Conservation (phyloP, 64 coral and sea anemone species). For the Pocillopora damicornis region DNA sequence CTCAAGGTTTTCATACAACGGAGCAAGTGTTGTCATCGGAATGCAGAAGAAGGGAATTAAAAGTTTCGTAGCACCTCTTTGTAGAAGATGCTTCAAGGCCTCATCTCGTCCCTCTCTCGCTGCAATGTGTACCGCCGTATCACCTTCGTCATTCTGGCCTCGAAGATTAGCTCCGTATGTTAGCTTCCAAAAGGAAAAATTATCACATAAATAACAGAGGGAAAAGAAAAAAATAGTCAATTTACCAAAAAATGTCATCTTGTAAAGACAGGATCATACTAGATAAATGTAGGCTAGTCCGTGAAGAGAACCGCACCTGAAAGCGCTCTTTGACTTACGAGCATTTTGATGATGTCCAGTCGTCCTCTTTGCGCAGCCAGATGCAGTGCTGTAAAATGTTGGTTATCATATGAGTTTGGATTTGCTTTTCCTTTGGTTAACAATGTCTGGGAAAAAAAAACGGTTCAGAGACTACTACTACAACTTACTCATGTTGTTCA, state of each 20-base stretch:
- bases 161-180: slow-evolving; percentile 33
- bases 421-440: slow-evolving; percentile 26
- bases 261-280: too few species aligned
- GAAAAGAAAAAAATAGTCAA: not conserved
- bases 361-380: slow-evolving; percentile 49
- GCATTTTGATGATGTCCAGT: slow-evolving; percentile 45
- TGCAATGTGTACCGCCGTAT: slow-evolving; percentile 37
- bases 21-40: too few species aligned
- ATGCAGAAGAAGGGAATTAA: not conserved
- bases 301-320: not conserved
- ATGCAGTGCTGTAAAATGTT: slow-evolving; percentile 33
- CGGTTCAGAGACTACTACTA: not conserved
- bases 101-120: slow-evolving; percentile 39
- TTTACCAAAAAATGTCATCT: too few species aligned
- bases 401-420: slow-evolving; percentile 30
- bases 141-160: slow-evolving; percentile 30
- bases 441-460: slow-evolving; percentile 10
- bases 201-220: not conserved
- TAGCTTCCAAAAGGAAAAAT: not conserved
- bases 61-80: slow-evolving; percentile 38
- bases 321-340: slow-evolving; percentile 3
- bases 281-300: too few species aligned
- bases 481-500: too few species aligned
- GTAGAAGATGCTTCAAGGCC: slow-evolving; percentile 28
- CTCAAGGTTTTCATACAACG: too few species aligned